phyloP scores from a whole-genome alignment of 2,888 invertebrate species.

The Gymnocheta viridis region DNA sequence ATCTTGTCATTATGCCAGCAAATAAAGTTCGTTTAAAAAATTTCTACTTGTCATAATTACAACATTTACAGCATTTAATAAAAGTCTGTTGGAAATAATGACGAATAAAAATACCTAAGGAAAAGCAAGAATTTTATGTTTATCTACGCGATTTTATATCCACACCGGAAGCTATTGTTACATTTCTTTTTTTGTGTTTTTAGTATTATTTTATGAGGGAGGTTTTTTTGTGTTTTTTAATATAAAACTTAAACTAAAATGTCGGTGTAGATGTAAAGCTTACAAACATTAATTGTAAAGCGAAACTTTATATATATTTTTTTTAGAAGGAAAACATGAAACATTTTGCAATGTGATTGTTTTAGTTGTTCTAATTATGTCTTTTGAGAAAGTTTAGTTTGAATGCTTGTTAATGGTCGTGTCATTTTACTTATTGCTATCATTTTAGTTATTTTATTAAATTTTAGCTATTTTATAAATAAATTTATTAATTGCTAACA shows the following conservation, averaged over 20 bases:
- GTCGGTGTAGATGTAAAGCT: too few species aligned
- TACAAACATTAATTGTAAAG: too few species aligned
- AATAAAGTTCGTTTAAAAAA: slow-evolving; percentile 59
- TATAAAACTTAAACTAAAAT: too few species aligned
- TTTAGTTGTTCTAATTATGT: slow-evolving; percentile 2
- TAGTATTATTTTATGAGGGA: neutral
- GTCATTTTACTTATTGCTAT: neutral
- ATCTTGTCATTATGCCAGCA: slow-evolving; percentile 63
- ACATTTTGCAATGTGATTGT: neutral
- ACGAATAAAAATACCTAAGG: neutral
- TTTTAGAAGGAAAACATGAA: slow-evolving; percentile 8
- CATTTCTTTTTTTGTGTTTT: slow-evolving; percentile 45
- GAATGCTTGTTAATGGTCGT: neutral
- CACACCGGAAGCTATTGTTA: slow-evolving; percentile 50
- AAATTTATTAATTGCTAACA: too few species aligned
- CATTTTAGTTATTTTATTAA: neutral
- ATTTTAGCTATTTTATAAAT: too few species aligned
- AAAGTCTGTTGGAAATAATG: slow-evolving; percentile 23
- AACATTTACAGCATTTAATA: slow-evolving; percentile 54
- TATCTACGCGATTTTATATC: slow-evolving; percentile 17
- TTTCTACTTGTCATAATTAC: slow-evolving; percentile 49
- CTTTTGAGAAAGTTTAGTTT: neutral
- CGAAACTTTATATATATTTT: too few species aligned
- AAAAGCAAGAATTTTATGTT: slow-evolving; percentile 1
- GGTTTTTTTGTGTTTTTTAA: too few species aligned